Conservation (phyloP, 2,797 vertebrate species). For the Epinephelus coioides region DNA sequence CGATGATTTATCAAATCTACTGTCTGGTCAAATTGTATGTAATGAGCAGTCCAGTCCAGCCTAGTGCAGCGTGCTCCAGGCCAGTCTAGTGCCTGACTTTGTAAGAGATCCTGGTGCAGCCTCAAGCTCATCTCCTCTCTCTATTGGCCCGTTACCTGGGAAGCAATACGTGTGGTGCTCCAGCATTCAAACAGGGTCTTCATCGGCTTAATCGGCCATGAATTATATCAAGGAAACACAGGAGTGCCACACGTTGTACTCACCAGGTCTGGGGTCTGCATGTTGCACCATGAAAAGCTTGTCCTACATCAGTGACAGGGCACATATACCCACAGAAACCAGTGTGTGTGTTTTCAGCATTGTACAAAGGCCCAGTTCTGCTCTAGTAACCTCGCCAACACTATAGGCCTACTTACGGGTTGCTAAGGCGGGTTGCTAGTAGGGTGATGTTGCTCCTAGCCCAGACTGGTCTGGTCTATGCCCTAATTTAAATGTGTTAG, state of each 20-base stretch:
- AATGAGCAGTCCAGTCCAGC: constrained; percentile 72
- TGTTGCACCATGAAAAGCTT: constrained; percentile 60
- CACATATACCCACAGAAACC: constrained; percentile 80
- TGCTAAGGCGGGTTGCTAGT: constrained; percentile 81
- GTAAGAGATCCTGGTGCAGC: constrained; percentile 60
- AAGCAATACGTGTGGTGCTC: constrained; percentile 72
- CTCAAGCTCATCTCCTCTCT: constrained; percentile 54
- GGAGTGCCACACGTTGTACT: constrained; percentile 73
- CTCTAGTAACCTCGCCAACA: constrained; percentile 78
- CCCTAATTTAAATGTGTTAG: constrained; percentile 85
- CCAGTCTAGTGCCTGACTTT: constrained; percentile 57
- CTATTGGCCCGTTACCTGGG: constrained; percentile 68
- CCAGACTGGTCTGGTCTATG: constrained; percentile 87
- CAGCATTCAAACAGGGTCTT: constrained; percentile 85
- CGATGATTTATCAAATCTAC: constrained; percentile 65
- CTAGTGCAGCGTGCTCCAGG: constrained; percentile 67
- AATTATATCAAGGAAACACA: constrained; percentile 84
- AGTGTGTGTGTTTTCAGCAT: constrained; percentile 74
- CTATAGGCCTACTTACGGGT: constrained; percentile 78
- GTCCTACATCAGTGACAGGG: constrained; percentile 58
- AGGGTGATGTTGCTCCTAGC: constrained; percentile 85
- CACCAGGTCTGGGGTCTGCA: constrained; percentile 72
- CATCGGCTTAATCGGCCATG: constrained; percentile 82
- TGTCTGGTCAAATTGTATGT: constrained; percentile 51
- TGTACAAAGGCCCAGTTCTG: constrained; percentile 78